Evolutionary conservation across 2,797 vertebrate genomes (phyloP).

Genomic region (Florisuga fusca): DNA sequence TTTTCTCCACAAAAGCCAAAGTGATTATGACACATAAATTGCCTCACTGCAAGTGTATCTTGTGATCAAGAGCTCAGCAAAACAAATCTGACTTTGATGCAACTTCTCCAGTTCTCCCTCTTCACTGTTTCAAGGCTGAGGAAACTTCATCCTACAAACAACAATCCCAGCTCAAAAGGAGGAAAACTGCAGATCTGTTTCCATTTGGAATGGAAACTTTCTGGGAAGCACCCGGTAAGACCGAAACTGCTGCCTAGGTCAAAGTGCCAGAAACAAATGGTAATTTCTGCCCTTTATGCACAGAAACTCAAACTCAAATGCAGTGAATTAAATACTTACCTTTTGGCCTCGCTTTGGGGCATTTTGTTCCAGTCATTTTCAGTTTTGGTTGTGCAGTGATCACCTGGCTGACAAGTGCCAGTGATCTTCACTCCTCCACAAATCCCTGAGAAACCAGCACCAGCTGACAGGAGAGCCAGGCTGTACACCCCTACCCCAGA

Average conservation of each 20-base stretch:
- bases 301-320: background rate
- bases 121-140: background rate
- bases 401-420: background rate
- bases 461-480: background rate
- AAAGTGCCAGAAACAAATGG: background rate
- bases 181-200: background rate
- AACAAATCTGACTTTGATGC: background rate
- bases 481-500: background rate
- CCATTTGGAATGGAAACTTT: background rate
- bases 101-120: background rate
- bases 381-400: background rate
- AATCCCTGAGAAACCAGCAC: background rate
- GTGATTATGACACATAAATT: constrained; percentile 41
- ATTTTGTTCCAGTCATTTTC: background rate
- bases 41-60: background rate
- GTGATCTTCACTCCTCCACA: background rate
- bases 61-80: background rate
- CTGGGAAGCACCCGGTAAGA: background rate
- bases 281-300: background rate
- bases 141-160: background rate
- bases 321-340: background rate
- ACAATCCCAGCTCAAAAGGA: background rate
- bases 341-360: background rate
- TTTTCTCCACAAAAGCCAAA: background rate
- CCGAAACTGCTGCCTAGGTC: background rate